phyloP scores from a whole-genome alignment of 2,888 invertebrate species.

The Microplitis deprimator region DNA sequence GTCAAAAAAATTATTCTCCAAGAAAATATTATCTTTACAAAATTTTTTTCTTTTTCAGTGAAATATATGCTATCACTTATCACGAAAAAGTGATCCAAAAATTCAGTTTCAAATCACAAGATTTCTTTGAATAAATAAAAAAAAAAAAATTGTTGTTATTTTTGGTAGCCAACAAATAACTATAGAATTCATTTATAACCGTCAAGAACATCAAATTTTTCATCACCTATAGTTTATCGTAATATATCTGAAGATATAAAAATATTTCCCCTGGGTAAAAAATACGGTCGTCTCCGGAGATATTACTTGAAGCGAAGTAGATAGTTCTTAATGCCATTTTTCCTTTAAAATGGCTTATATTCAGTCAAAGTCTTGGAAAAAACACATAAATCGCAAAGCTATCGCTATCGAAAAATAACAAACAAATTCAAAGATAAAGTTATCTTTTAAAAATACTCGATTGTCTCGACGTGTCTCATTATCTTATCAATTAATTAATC shows the following conservation, averaged over 20 bases:
- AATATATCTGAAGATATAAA: conserved; percentile 30
- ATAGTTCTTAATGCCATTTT: conserved; percentile 20
- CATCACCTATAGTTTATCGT: conserved; percentile 18
- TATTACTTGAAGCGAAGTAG: conserved; percentile 16
- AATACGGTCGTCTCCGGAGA: conserved; percentile 22
- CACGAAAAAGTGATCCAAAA: too few species aligned
- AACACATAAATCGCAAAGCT: background rate
- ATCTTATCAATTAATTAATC: too few species aligned
- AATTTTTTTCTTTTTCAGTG: too few species aligned
- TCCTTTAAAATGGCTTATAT: conserved; percentile 14
- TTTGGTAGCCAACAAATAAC: conserved; percentile 2
- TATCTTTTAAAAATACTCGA: too few species aligned
- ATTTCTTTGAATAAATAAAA: too few species aligned
- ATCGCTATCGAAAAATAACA: background rate
- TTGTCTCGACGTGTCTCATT: too few species aligned
- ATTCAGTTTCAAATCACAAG: too few species aligned
- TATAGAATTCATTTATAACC: conserved; percentile 9
- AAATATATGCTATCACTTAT: too few species aligned
- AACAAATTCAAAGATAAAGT: too few species aligned
- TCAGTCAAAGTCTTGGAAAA: conserved; percentile 1
- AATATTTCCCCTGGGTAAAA: conserved; percentile 30
- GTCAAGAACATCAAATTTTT: conserved; percentile 28
- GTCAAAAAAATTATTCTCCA: too few species aligned
- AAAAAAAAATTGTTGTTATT: background rate
- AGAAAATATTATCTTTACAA: too few species aligned